A percentile compares a stretch with the other conserved stretches of the same genome.
Evolutionary conservation across 1,140 invertebrate species (phyloP).

Genomic region (Heliconius eleuchia): DNA sequence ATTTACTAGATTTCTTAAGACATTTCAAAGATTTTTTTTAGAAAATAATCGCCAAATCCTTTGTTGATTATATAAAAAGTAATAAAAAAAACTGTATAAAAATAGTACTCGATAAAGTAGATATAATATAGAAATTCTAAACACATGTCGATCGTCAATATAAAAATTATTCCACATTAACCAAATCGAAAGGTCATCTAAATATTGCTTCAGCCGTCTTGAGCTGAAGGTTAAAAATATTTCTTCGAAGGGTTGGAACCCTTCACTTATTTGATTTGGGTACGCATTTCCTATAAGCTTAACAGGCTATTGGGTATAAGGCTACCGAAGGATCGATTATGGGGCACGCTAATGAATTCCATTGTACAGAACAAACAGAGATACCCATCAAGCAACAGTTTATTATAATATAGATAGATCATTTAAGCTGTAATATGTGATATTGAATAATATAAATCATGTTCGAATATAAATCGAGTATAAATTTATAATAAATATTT

Average conservation of each 20-base stretch:
- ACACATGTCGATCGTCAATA: too few relatives aligned
- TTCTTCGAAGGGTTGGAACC: neutral
- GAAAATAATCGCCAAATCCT: too few relatives aligned
- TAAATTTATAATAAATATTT: too few relatives aligned
- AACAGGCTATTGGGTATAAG: neutral
- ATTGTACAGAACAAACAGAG: constrained; percentile 14
- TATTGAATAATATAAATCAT: neutral
- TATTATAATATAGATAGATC: neutral
- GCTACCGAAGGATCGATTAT: neutral
- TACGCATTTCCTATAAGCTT: neutral
- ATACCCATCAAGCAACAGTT: constrained; percentile 4
- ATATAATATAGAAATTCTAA: too few relatives aligned
- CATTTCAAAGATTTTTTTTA: too few relatives aligned
- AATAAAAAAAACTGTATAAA: too few relatives aligned
- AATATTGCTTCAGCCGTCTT: neutral
- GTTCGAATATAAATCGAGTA: too few relatives aligned
- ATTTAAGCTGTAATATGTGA: neutral
- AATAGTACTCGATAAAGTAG: too few relatives aligned
- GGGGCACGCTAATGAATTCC: constrained; percentile 20
- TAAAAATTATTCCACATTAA: neutral
- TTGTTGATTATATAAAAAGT: too few relatives aligned
- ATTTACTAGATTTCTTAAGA: too few relatives aligned
- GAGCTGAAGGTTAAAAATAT: neutral
- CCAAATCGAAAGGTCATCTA: neutral
- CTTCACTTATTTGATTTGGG: constrained; percentile 1